Conservation (phyloP, 2,888 invertebrate species). For the Empis stercorea region DNA sequence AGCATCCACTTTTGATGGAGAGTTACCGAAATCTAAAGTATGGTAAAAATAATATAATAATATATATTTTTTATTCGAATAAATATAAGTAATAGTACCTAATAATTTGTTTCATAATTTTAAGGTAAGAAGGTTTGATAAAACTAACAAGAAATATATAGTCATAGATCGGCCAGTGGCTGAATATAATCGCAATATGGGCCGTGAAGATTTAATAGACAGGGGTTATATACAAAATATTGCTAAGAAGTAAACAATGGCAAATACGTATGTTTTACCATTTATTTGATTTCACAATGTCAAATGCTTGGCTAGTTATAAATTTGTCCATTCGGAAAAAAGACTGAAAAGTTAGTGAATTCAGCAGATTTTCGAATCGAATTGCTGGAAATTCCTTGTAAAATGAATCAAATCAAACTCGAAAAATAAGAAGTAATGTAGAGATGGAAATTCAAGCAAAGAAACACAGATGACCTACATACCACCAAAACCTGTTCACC, state of each 20-base stretch:
- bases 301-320: conserved; percentile 19
- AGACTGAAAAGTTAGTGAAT: too few relatives aligned
- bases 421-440: not conserved
- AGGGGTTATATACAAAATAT: conserved; percentile 15
- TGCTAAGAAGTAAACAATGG: conserved; percentile 17
- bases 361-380: too few relatives aligned
- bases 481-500: conserved; percentile 13
- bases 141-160: conserved; percentile 15
- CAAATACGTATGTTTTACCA: conserved; percentile 23
- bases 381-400: too few relatives aligned
- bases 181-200: conserved; percentile 6
- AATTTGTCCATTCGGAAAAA: too few relatives aligned
- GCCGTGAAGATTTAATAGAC: conserved; percentile 20
- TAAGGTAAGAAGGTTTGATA: conserved; percentile 5
- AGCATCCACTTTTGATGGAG: conserved; percentile 22
- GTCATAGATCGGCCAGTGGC: conserved; percentile 16
- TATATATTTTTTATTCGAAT: too few relatives aligned
- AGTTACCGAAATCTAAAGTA: conserved; percentile 16
- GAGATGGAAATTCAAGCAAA: conserved; percentile 10
- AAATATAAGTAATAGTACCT: too few relatives aligned
- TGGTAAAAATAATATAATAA: too few relatives aligned
- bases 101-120: too few relatives aligned
- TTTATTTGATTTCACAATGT: conserved; percentile 19
- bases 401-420: too few relatives aligned
- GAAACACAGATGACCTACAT: conserved; percentile 13